These are phyloP conservation scores for Hiodon alosoides DNA, from an alignment of 2,113 vertebrate genomes.

Conservation along the genomic window DNA sequence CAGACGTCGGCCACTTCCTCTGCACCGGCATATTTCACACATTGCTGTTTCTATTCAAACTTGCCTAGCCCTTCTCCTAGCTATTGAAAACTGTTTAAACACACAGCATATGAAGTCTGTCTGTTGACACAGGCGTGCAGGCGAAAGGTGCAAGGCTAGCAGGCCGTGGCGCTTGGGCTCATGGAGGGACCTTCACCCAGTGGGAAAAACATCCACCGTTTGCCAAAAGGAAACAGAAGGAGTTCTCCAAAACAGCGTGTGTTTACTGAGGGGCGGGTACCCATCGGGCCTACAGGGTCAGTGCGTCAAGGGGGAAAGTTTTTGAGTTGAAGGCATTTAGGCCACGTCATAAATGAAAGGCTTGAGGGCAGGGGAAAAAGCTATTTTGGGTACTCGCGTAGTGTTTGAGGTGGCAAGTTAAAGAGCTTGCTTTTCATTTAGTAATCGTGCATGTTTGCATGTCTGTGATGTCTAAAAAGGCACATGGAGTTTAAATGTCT, in stretches of 20 bases:
- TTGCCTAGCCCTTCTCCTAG: constrained; percentile 35
- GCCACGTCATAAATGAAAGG: constrained; percentile 1
- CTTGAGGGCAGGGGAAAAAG: background rate
- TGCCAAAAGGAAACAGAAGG: constrained; percentile 8
- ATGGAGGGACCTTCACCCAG: constrained; percentile 6
- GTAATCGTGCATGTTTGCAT: constrained; percentile 8
- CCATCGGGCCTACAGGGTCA: constrained; percentile 5
- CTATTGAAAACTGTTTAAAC: constrained; percentile 51
- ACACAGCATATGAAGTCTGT: constrained; percentile 53
- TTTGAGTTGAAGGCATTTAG: constrained; percentile 13
- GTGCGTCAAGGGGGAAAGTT: background rate
- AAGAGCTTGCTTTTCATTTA: constrained; percentile 7
- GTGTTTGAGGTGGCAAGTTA: constrained; percentile 7
- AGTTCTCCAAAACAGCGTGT: constrained; percentile 10
- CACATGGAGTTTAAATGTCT: background rate
- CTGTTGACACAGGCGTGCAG: constrained; percentile 53
- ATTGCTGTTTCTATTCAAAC: constrained; percentile 57
- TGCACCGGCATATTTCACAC: constrained; percentile 61
- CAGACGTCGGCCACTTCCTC: constrained; percentile 50
- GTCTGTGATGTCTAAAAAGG: background rate
- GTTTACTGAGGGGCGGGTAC: constrained; percentile 12
- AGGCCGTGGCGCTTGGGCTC: background rate
- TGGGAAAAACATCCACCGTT: background rate
- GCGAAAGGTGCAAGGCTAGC: constrained; percentile 27
- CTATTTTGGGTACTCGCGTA: background rate